Evolutionary conservation across 1,140 invertebrate genomes (phyloP).

Genomic region (Archivesica marissinica): DNA sequence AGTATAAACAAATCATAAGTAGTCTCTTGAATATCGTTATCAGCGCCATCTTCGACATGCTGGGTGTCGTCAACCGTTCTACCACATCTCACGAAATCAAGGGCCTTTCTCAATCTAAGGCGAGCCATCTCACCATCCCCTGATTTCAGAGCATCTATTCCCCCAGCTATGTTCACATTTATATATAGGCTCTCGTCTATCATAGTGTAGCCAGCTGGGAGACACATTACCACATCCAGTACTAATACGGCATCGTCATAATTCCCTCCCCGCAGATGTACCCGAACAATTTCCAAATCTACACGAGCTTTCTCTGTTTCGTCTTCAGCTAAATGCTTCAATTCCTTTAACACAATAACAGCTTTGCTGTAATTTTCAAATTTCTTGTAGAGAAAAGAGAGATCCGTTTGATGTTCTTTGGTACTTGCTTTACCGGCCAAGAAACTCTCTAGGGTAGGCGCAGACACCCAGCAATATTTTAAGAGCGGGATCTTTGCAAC

Average conservation of each 20-base stretch:
- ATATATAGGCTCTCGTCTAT: background rate
- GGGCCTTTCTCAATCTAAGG: background rate
- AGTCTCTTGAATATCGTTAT: background rate
- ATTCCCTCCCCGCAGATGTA: background rate
- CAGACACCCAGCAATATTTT: background rate
- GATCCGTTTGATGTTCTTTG: background rate
- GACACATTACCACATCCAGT: background rate
- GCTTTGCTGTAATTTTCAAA: background rate
- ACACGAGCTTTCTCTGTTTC: background rate
- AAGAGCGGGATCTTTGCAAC: background rate
- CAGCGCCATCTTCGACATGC: background rate
- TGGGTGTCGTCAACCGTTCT: background rate
- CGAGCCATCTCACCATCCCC: background rate
- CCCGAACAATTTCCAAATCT: background rate
- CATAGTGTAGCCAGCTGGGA: background rate
- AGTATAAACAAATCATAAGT: constrained; percentile 8
- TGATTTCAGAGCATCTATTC: background rate
- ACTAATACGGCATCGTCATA: constrained; percentile 29
- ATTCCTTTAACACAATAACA: background rate
- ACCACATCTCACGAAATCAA: background rate
- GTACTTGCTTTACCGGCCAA: background rate
- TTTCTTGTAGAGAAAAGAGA: background rate
- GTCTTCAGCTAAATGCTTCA: background rate
- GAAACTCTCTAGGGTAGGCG: background rate
- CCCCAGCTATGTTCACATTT: background rate